Conservation (phyloP, 2,113 vertebrate genomes). For the Anhinga anhinga region DNA sequence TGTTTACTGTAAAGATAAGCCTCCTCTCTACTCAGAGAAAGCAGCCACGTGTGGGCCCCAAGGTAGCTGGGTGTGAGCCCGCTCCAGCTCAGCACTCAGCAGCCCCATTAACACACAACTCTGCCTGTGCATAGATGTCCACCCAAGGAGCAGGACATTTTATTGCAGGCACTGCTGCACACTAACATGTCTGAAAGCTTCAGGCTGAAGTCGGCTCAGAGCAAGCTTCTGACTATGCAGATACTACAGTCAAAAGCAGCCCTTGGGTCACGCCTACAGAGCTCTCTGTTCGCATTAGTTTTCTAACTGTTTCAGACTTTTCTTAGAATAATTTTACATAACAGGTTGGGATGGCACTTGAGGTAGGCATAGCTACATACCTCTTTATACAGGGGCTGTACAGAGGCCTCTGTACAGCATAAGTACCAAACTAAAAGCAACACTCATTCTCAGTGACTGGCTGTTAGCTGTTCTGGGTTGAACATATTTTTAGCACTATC, state of each 20-base stretch:
- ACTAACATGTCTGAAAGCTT: background rate
- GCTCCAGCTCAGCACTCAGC: background rate
- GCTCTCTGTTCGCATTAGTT: background rate
- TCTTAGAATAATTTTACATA: background rate
- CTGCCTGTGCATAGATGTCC: background rate
- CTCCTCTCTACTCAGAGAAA: background rate
- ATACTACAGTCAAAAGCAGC: background rate
- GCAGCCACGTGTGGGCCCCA: background rate
- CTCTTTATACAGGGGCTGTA: background rate
- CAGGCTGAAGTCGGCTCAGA: background rate
- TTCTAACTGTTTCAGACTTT: slow-evolving; percentile 26
- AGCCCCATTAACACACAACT: background rate
- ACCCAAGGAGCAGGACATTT: background rate
- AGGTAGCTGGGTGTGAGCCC: background rate
- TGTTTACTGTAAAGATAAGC: background rate
- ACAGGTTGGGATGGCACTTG: background rate
- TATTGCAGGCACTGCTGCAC: background rate
- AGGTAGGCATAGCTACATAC: background rate
- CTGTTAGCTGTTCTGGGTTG: background rate
- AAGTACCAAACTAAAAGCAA: background rate
- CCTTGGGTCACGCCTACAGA: slow-evolving; percentile 12
- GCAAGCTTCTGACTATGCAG: slow-evolving; percentile 17
- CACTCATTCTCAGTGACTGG: background rate
- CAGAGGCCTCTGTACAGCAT: background rate
- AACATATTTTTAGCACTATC: background rate